These are phyloP conservation scores for Corythornis cristatus DNA, from an alignment of 2,113 vertebrate genomes.

Conservation along the genomic window DNA sequence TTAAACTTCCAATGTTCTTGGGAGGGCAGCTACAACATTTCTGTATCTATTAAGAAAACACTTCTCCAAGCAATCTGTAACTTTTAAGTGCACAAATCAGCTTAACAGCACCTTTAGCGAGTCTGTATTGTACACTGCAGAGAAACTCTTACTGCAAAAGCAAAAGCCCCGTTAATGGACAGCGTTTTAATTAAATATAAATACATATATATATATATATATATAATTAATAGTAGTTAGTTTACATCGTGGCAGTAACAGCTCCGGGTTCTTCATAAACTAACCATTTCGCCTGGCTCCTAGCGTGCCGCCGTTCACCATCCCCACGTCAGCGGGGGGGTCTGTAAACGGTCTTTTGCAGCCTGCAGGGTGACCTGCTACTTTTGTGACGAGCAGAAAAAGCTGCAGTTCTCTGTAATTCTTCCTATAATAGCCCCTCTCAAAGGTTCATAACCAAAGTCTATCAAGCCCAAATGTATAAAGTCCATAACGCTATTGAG, in stretches of 20 bases:
- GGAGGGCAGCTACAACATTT: neutral
- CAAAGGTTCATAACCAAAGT: neutral
- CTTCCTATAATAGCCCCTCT: neutral
- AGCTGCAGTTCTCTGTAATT: too few species aligned
- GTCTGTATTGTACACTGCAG: neutral
- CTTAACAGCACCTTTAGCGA: neutral
- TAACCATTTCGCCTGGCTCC: too few species aligned
- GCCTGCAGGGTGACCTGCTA: too few species aligned
- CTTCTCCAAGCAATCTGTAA: accelerated
- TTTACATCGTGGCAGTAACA: accelerated
- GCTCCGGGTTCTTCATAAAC: neutral
- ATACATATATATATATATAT: too few species aligned
- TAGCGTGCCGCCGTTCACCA: neutral
- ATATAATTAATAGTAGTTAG: neutral
- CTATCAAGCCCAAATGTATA: accelerated
- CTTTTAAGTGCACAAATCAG: neutral
- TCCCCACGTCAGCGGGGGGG: neutral
- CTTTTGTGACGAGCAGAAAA: neutral
- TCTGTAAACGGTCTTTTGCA: neutral
- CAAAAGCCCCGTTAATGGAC: too few species aligned
- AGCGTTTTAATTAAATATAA: neutral
- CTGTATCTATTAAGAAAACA: neutral
- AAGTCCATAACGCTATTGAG: accelerated
- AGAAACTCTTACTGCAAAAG: neutral
- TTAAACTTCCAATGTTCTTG: neutral